Base-by-base conservation (phyloP, 2,888 invertebrate genomes). In the Camptogramma bilineatum region DNA sequence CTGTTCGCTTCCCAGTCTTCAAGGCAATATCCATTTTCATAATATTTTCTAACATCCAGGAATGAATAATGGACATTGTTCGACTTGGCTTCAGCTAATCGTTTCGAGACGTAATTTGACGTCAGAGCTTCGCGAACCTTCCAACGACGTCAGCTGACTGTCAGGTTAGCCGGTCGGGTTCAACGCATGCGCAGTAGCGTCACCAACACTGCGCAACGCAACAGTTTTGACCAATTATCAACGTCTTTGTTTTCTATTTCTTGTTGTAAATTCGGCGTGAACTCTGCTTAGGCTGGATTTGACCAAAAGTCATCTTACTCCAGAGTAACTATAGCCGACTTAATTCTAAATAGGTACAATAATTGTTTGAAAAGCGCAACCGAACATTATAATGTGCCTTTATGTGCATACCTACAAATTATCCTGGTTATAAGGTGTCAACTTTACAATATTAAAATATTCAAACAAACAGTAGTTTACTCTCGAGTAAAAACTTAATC, bases 81-180 rank as follows among this genome's bases (percentile, higher is more conserved):
- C 59, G 34, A 68, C 57, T 66, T 67, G 73, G 62, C 67, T 52
- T 63, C 59, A 58, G 19, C 39, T 39, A 63, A 70, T 31, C 48
- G 42, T 74, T 69, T 28, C 51, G 69, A 85, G 84, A 85, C 80
- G 86, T 82, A 77, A 81, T 57, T 54, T 83, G 81, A 84, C 83
- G 85, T 84, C 82, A 81, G 69, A 58, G 73, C 70, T 78, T 80
- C 78, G 79, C 82, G 85, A 87, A 84, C 79, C 73, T 87, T 86
- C 85, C 58, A 63, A 65, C 75, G 72, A 73, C 78, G 80, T 79
- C 81, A 76, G 74, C 54, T 66, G 66, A 61, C 66, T 64, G 70
- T 62, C 75, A 73, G 66, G 62, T 5, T 8, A 44, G 16, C 16
- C 19, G n/a, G n/a, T n/a, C 17, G 58, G 73, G 70, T 72, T 58